Conservation (phyloP, 2,888 invertebrate species). For the Mimumesa dahlbomi region DNA sequence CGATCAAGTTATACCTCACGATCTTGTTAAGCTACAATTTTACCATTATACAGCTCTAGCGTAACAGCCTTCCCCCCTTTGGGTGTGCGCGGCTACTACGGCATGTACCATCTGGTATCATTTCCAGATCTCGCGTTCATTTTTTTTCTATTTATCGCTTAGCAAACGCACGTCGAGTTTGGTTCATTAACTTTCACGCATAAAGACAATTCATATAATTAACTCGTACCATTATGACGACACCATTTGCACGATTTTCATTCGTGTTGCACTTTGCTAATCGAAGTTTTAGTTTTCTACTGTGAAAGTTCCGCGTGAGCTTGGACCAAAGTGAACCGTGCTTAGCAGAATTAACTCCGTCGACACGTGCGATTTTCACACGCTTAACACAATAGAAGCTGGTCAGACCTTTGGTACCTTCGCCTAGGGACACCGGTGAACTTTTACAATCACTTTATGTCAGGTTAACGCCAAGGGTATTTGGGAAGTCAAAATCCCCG, state of each 20-base stretch:
- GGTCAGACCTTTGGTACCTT: not conserved
- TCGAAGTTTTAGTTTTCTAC: not conserved
- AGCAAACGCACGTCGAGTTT: too few relatives aligned
- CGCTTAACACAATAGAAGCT: not conserved
- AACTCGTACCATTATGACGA: not conserved
- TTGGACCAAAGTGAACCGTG: too few relatives aligned
- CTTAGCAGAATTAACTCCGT: constrained; percentile 14
- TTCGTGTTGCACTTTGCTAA: not conserved
- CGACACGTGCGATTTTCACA: constrained; percentile 7
- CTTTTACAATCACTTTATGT: constrained; percentile 32
- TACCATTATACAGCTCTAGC: constrained; percentile 18
- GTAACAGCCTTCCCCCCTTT: constrained; percentile 14
- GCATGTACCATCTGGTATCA: not conserved
- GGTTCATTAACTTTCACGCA: constrained; percentile 1
- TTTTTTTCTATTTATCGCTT: too few relatives aligned
- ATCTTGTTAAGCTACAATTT: constrained; percentile 9
- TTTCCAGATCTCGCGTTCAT: not conserved
- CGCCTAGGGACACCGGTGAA: not conserved
- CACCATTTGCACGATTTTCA: not conserved
- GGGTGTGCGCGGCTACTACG: not conserved
- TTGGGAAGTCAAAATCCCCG: constrained; percentile 25
- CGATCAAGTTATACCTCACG: constrained; percentile 11
- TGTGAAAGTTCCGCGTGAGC: too few relatives aligned
- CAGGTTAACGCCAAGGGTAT: not conserved
- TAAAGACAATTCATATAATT: constrained; percentile 2